These are phyloP conservation scores for Zeus faber DNA, from an alignment of 2,113 vertebrate genomes.

Conservation along the genomic window DNA sequence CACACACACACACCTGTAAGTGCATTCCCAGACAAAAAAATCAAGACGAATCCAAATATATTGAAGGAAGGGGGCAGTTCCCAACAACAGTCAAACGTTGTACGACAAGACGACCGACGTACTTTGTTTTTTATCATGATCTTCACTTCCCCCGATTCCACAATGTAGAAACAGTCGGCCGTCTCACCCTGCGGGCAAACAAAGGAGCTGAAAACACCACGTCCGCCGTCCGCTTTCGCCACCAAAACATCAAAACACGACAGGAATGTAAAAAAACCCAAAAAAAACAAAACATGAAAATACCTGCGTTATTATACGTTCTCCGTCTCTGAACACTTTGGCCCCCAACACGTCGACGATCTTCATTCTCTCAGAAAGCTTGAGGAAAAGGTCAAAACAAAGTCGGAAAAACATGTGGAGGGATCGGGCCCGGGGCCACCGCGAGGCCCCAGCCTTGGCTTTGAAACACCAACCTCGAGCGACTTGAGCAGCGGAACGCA, in stretches of 20 bases:
- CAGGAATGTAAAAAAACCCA: neutral
- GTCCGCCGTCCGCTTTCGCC: neutral
- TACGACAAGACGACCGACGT: constrained; percentile 13
- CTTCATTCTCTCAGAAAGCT: constrained; percentile 93
- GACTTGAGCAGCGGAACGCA: constrained; percentile 90
- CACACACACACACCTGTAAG: too few relatives aligned
- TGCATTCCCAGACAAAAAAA: too few relatives aligned
- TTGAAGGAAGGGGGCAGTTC: neutral
- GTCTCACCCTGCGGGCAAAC: constrained; percentile 81
- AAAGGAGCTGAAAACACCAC: neutral
- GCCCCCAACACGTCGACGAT: constrained; percentile 93
- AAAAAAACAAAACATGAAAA: neutral
- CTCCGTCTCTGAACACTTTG: constrained; percentile 84
- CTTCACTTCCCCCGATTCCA: constrained; percentile 91
- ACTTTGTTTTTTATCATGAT: constrained; percentile 80
- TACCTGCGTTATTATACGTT: constrained; percentile 89
- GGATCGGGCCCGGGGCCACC: too few relatives aligned
- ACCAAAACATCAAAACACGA: neutral
- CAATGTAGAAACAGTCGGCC: constrained; percentile 92
- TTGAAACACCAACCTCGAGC: constrained; percentile 87
- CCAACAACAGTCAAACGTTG: neutral
- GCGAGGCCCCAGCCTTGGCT: too few relatives aligned
- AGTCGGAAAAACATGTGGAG: neutral
- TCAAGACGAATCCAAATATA: neutral
- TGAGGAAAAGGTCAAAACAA: constrained; percentile 2